phyloP scores from a whole-genome alignment of 1,140 invertebrate species.

The Trichonephila clavipes region DNA sequence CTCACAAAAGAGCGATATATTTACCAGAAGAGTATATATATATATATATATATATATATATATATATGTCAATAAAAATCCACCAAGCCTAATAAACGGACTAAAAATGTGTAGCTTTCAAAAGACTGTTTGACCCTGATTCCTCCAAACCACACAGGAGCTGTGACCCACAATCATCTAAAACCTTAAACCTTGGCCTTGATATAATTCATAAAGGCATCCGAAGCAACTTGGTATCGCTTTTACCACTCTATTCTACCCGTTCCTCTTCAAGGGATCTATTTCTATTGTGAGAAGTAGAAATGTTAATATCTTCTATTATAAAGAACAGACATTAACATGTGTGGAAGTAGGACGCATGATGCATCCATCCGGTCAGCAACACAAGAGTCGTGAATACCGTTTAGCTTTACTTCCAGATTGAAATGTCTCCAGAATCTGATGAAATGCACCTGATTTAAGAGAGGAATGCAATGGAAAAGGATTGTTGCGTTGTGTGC shows the following conservation, averaged over 20 bases:
- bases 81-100: not conserved
- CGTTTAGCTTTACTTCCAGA: not conserved
- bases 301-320: not conserved
- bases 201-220: slow-evolving; percentile 6
- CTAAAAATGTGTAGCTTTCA: not conserved
- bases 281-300: not conserved
- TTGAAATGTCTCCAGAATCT: not conserved
- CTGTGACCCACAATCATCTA: not conserved
- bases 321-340: not conserved
- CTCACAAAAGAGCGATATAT: not conserved
- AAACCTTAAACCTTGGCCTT: not conserved
- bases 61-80: not conserved
- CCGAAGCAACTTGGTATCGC: not conserved
- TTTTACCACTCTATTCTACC: not conserved
- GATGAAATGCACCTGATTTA: not conserved
- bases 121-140: not conserved
- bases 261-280: not conserved
- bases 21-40: not conserved
- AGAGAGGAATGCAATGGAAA: not conserved
- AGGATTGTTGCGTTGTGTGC: too few species aligned
- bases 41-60: not conserved
- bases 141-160: not conserved
- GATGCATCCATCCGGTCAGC: not conserved
- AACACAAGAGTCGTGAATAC: not conserved
- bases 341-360: not conserved